These are phyloP conservation scores for Onychomys torridus DNA, from an alignment of 2,797 vertebrate genomes.

Conservation along the genomic window DNA sequence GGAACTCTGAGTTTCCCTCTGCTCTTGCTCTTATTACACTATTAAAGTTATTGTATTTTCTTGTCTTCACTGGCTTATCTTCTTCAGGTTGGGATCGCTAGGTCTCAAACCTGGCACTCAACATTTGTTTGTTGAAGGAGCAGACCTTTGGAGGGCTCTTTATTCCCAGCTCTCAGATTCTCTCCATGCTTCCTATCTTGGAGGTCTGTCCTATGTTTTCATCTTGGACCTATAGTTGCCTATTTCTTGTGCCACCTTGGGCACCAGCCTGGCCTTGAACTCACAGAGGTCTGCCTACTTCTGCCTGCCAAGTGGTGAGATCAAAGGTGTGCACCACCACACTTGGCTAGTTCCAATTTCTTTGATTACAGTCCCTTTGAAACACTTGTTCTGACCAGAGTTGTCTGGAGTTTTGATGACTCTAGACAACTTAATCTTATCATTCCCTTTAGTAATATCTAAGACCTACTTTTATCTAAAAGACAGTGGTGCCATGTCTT, in stretches of 20 bases:
- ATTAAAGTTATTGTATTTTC: background rate
- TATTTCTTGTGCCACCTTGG: background rate
- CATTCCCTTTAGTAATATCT: background rate
- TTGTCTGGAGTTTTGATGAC: background rate
- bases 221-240: background rate
- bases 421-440: background rate
- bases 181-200: background rate
- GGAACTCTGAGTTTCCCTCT: background rate
- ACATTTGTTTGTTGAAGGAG: background rate
- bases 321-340: background rate
- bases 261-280: background rate
- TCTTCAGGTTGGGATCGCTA: conserved; percentile 2
- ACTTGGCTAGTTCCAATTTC: background rate
- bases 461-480: background rate
- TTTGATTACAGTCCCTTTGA: background rate
- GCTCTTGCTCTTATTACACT: background rate
- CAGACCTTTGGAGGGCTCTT: background rate
- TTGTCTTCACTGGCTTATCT: background rate
- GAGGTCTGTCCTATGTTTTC: background rate
- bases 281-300: background rate
- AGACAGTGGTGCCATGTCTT: background rate
- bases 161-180: background rate
- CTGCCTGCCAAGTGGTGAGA: background rate
- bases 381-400: background rate
- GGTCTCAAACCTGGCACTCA: background rate